Evolutionary conservation across 2,888 invertebrate species (phyloP).

Genomic region (Altica lythri): DNA sequence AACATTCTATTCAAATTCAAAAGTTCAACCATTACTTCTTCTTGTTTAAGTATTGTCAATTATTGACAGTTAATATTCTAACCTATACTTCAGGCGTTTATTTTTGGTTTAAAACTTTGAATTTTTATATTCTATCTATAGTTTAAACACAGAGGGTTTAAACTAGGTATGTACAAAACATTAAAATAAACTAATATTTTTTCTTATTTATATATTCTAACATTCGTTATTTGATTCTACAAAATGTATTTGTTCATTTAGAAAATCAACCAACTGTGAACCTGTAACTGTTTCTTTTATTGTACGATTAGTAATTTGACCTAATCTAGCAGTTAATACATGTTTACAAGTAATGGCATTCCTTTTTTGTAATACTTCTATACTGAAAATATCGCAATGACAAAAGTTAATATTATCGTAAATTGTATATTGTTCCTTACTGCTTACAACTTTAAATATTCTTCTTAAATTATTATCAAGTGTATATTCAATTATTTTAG

Average conservation of each 20-base stretch:
- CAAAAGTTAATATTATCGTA: slow-evolving; percentile 72
- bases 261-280: slow-evolving; percentile 58
- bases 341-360: slow-evolving; percentile 68
- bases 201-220: too few relatives aligned
- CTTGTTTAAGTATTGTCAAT: too few relatives aligned
- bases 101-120: too few relatives aligned
- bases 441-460: slow-evolving; percentile 65
- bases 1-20: too few relatives aligned
- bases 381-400: slow-evolving; percentile 66
- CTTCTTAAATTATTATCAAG: slow-evolving; percentile 53
- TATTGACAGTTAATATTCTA: too few relatives aligned
- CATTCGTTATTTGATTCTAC: slow-evolving; percentile 30
- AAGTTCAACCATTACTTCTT: too few relatives aligned
- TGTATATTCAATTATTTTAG: slow-evolving; percentile 60
- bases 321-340: slow-evolving; percentile 67
- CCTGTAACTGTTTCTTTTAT: slow-evolving; percentile 58
- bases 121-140: too few relatives aligned
- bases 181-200: background rate
- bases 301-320: slow-evolving; percentile 57
- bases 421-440: slow-evolving; percentile 64
- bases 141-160: too few relatives aligned
- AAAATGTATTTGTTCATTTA: slow-evolving; percentile 46
- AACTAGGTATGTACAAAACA: too few relatives aligned
- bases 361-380: slow-evolving; percentile 61
- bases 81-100: too few relatives aligned